Percentiles rank a stretch among this genome's conserved stretches.
Conservation (phyloP, 2,113 vertebrate species). For the Carassius gibelio region DNA sequence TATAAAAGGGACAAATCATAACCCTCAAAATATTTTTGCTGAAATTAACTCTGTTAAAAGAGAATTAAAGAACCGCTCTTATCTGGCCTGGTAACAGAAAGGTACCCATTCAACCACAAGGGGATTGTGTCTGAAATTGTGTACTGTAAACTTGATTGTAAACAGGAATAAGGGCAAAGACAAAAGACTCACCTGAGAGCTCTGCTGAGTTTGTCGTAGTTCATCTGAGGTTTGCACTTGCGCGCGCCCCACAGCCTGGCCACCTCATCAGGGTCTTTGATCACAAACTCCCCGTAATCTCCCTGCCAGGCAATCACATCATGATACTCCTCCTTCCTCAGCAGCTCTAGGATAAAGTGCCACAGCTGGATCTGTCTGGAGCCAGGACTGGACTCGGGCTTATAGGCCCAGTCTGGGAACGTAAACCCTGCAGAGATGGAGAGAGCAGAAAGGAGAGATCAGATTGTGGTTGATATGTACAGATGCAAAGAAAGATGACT, state of each 20-base stretch:
- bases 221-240: constrained; percentile 93
- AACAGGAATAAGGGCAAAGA: neutral
- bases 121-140: neutral
- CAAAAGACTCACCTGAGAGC: constrained; percentile 74
- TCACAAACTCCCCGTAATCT: constrained; percentile 91
- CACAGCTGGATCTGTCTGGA: constrained; percentile 91
- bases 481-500: neutral
- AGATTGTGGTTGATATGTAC: neutral
- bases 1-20: neutral
- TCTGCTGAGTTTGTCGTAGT: constrained; percentile 89
- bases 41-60: neutral
- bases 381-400: constrained; percentile 86
- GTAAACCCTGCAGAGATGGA: constrained; percentile 77
- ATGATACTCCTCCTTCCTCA: constrained; percentile 86
- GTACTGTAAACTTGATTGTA: neutral
- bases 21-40: neutral
- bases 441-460: neutral
- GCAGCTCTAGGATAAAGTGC: constrained; percentile 91
- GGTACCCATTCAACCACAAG: neutral
- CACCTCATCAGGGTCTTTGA: constrained; percentile 88
- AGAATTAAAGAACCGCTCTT: neutral
- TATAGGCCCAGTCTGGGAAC: constrained; percentile 92
- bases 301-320: constrained; percentile 94
- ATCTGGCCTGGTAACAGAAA: neutral
- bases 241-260: constrained; percentile 88